Percentiles rank a stretch among this genome's conserved stretches.
Evolutionary conservation across 2,888 invertebrate species (phyloP).

Genomic region (Napeogenes sylphis): DNA sequence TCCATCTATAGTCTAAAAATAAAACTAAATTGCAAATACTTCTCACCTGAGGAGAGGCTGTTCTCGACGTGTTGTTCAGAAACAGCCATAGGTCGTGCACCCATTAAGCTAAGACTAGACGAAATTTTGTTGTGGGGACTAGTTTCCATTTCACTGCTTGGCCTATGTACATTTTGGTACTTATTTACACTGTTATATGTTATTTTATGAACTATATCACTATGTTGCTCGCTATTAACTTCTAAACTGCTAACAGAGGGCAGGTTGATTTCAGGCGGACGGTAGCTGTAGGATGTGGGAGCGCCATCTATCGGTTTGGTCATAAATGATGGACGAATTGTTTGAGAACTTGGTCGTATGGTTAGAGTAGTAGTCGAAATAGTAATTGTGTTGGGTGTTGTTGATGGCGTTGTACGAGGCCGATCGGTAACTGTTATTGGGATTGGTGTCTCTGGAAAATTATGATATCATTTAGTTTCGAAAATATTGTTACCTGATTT

Average conservation of each 20-base stretch:
- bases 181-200: conserved; percentile 76
- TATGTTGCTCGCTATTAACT: conserved; percentile 74
- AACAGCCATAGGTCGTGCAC: conserved; percentile 72
- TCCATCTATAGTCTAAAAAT: conserved; percentile 17
- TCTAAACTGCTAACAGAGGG: conserved; percentile 69
- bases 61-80: conserved; percentile 70
- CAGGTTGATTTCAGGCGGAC: conserved; percentile 70
- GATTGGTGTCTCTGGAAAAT: conserved; percentile 57
- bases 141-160: conserved; percentile 69
- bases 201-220: conserved; percentile 77
- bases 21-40: conserved; percentile 8
- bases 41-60: conserved; percentile 68
- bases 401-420: conserved; percentile 62
- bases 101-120: conserved; percentile 76
- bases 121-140: conserved; percentile 77
- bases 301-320: conserved; percentile 76
- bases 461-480: conserved; percentile 8
- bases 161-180: conserved; percentile 77
- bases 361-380: conserved; percentile 57
- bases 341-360: conserved; percentile 60
- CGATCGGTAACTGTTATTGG: conserved; percentile 58
- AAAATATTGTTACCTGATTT: neutral
- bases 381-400: conserved; percentile 42
- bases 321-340: conserved; percentile 72
- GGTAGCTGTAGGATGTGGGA: conserved; percentile 60